Evolutionary conservation across 2,888 invertebrate genomes (phyloP).

Genomic region (Trypoxylon attenuatum): DNA sequence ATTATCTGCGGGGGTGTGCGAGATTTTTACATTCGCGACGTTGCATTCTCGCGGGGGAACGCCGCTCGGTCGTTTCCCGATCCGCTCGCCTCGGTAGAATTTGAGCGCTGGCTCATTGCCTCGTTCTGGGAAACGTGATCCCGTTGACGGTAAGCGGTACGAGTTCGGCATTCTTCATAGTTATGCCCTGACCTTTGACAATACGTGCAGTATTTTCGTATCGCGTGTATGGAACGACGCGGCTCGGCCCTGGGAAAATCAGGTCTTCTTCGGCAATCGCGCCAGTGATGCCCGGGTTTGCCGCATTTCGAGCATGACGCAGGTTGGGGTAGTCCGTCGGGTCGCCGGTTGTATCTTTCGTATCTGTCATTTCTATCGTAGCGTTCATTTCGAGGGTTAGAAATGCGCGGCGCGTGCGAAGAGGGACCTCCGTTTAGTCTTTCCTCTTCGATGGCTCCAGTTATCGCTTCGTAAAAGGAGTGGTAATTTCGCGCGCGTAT

Average conservation of each 20-base stretch:
- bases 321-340: neutral
- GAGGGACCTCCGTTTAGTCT: neutral
- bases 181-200: neutral
- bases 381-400: no score
- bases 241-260: neutral
- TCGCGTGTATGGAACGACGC: neutral
- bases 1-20: neutral
- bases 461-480: no score
- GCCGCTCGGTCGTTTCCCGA: no score
- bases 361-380: no score
- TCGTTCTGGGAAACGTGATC: neutral
- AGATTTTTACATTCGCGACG: neutral
- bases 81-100: neutral
- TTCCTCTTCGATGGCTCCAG: neutral
- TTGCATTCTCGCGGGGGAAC: no score
- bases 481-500: neutral
- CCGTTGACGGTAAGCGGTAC: neutral
- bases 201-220: neutral
- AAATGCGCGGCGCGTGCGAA: neutral
- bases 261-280: neutral
- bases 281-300: neutral
- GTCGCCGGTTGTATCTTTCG: neutral
- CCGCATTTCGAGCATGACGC: neutral
- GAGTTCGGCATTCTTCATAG: neutral
- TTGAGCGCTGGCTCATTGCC: neutral